phyloP scores from a whole-genome alignment of 2,797 vertebrate genomes.

The Arnoldichthys spilopterus region DNA sequence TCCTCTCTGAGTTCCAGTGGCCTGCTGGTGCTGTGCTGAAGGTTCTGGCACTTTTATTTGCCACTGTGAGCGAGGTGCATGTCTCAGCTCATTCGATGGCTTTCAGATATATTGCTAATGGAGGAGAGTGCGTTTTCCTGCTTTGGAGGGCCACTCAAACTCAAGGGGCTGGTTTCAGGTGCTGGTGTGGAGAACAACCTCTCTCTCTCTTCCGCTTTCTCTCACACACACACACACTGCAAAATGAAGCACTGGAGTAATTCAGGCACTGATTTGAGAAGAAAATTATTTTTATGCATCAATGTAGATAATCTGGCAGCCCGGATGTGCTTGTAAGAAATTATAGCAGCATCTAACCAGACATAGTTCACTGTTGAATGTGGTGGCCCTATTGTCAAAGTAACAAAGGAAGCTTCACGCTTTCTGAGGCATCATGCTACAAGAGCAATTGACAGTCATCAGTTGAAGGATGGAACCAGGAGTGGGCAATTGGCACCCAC shows the following conservation, averaged over 20 bases:
- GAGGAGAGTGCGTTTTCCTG: neutral
- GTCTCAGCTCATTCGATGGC: neutral
- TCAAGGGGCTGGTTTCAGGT: neutral
- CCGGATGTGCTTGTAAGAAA: too few relatives aligned
- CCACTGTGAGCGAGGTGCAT: neutral
- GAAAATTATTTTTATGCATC: neutral
- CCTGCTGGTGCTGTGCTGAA: neutral
- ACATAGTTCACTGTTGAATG: too few relatives aligned
- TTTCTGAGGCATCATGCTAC: too few relatives aligned
- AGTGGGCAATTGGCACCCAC: too few relatives aligned
- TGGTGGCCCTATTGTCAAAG: too few relatives aligned
- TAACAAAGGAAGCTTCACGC: too few relatives aligned
- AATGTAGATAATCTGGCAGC: neutral
- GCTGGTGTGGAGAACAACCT: neutral
- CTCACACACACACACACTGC: neutral
- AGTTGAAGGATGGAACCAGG: too few relatives aligned
- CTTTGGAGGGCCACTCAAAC: neutral
- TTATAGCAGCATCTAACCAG: too few relatives aligned
- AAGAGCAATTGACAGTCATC: too few relatives aligned
- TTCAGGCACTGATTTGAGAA: neutral
- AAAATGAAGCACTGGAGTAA: neutral
- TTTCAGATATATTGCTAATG: slow-evolving; percentile 12
- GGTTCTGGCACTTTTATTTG: neutral
- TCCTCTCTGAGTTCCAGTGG: neutral
- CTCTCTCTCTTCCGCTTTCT: neutral